Evolutionary conservation across 2,113 vertebrate genomes (phyloP), one percentile per base, ranked within the genome.

Genomic region (Hypocryptadius cinnamomeus): DNA sequence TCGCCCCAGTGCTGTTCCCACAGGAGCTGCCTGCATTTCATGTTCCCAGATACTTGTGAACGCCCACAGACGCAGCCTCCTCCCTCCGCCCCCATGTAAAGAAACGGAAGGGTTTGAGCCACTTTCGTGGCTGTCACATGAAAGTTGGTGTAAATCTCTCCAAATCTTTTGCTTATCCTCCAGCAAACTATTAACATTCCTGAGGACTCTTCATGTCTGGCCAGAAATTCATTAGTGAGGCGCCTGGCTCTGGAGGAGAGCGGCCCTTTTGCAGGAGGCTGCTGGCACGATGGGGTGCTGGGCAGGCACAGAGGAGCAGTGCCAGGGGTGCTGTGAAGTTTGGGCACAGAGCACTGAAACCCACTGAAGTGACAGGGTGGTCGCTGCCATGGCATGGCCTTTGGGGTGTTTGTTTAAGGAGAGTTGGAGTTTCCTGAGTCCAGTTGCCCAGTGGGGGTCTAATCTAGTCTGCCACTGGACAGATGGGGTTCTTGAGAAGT

Each of bases 111-210:
- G 79, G 48, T 84, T 85, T 93, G 77, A 94, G 89, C 92, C 80
- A 88, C 85, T 82, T 79, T 86, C 13, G 4, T 78, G 77, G 94
- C 78, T 73, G 92, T 95, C 96, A 95, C 91, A 87, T 95, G 91
- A 87, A 96, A 93, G 92, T 76, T 11, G 19, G 85, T 79, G 91
- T 95, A 95, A 94, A 92, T 94, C 96, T 93, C 80, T 92, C 70
- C 91, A 96, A 97, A 96, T 94, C 91, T 95, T 77, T 92, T 79
- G 87, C 94, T 96, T 96, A 96, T 96, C 86, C 94, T 89, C 91
- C 94, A 96, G 91, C 91, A 96, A 96, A 93, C 85, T 93, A 96
- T 96, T 96, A 96, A 97, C 96, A 96, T 97, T 96, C 96, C 93
- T 94, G 83, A 94, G 94, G 86, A 91, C 92, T 96, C 95, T 94